A percentile compares a stretch with the other conserved stretches of the same genome.
These are phyloP conservation scores for Hemiscyllium ocellatum DNA, from an alignment of 2,113 vertebrate species.

Conservation along the genomic window DNA sequence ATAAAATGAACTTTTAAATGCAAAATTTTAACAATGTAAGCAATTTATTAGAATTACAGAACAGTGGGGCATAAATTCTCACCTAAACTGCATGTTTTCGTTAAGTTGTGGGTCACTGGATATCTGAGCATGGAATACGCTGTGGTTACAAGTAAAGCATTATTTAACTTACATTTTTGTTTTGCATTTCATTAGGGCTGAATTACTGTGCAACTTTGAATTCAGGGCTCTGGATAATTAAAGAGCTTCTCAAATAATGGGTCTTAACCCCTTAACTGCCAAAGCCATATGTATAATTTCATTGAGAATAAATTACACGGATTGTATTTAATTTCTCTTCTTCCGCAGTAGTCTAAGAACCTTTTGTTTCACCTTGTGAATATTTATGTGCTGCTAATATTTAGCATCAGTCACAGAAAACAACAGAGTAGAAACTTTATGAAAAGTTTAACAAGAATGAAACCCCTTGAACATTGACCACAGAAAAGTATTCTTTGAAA, in stretches of 20 bases:
- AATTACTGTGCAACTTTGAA: conserved; percentile 19
- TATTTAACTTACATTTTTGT: not conserved
- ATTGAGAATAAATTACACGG: not conserved
- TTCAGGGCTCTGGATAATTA: conserved; percentile 20
- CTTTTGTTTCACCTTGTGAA: not conserved
- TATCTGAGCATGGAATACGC: conserved; percentile 4
- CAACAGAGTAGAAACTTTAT: not conserved
- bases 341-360: not conserved
- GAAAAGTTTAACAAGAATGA: not conserved
- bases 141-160: not conserved
- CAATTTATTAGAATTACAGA: conserved; percentile 40
- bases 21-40: conserved; percentile 31
- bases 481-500: not conserved
- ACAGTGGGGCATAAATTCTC: conserved; percentile 37
- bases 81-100: conserved; percentile 28
- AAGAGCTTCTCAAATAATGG: not conserved
- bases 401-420: not conserved
- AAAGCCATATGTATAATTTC: not conserved
- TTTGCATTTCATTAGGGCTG: conserved; percentile 12
- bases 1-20: conserved; percentile 43
- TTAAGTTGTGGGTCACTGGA: conserved; percentile 11
- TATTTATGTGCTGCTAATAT: not conserved
- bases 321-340: not conserved
- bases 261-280: not conserved
- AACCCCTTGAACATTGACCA: not conserved